A percentile compares a stretch with the other conserved stretches of the same genome.
Evolutionary conservation across 2,113 vertebrate species (phyloP).

Genomic region (Rhinopomastus cyanomelas): DNA sequence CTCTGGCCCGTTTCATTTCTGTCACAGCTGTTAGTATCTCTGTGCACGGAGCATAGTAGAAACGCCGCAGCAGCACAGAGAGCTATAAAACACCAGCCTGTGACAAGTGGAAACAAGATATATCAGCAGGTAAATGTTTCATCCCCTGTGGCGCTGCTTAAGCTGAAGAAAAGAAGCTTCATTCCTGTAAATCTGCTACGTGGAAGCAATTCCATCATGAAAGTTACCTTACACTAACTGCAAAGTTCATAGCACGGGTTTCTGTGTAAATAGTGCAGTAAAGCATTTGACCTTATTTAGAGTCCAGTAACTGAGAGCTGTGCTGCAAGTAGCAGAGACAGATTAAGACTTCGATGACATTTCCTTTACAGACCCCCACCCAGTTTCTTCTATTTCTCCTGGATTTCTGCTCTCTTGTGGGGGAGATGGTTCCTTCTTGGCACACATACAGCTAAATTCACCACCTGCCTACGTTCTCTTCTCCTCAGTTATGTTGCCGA

Average conservation of each 20-base stretch:
- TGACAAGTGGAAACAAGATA: not conserved
- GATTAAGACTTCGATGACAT: not conserved
- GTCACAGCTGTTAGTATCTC: not conserved
- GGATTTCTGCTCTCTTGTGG: not conserved
- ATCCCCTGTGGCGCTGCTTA: constrained; percentile 6
- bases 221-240: not conserved
- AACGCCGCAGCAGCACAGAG: not conserved
- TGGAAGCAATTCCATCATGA: not conserved
- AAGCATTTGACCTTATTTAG: not conserved
- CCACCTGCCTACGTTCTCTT: not conserved
- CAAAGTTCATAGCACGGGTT: not conserved
- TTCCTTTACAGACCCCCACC: not conserved
- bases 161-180: not conserved
- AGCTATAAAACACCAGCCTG: not conserved
- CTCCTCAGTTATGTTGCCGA: not conserved
- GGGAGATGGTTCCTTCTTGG: not conserved
- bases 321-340: not conserved
- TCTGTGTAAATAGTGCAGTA: not conserved
- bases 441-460: not conserved
- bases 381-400: not conserved
- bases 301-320: not conserved
- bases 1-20: not conserved
- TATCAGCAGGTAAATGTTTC: constrained; percentile 38
- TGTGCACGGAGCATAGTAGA: not conserved
- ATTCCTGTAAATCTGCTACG: not conserved